Conservation (phyloP, 2,888 invertebrate species). For the Spialia ferax region DNA sequence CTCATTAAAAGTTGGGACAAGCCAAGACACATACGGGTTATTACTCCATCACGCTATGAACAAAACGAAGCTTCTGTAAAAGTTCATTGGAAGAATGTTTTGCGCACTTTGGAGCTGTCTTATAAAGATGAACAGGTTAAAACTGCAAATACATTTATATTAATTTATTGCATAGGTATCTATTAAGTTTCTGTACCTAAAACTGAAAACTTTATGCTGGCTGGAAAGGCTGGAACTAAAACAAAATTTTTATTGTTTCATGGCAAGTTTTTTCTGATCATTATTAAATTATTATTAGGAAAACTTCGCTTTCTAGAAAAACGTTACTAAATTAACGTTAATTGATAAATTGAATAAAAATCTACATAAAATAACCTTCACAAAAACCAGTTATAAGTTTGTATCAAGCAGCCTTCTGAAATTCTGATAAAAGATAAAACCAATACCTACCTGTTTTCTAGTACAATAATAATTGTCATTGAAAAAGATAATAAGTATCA, state of each 20-base stretch:
- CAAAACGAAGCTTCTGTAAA: slow-evolving; percentile 76
- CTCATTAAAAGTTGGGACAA: slow-evolving; percentile 72
- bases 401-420: slow-evolving; percentile 25
- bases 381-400: not conserved
- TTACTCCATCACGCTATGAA: slow-evolving; percentile 73
- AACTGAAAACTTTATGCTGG: too few species aligned
- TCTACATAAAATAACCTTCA: too few species aligned
- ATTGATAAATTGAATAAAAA: too few species aligned
- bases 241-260: too few species aligned
- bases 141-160: not conserved
- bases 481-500: not conserved
- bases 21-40: slow-evolving; percentile 58
- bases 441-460: not conserved
- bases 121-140: slow-evolving; percentile 77
- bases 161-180: too few species aligned
- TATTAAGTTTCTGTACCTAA: too few species aligned
- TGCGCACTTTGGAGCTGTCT: slow-evolving; percentile 68
- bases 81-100: slow-evolving; percentile 74
- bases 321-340: too few species aligned
- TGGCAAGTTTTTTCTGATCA: too few species aligned
- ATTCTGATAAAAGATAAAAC: slow-evolving; percentile 1
- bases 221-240: too few species aligned
- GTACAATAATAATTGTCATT: not conserved
- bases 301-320: too few species aligned
- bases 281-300: too few species aligned